Conservation (phyloP, 2,113 vertebrate species). For the Malaclemys terrapin region DNA sequence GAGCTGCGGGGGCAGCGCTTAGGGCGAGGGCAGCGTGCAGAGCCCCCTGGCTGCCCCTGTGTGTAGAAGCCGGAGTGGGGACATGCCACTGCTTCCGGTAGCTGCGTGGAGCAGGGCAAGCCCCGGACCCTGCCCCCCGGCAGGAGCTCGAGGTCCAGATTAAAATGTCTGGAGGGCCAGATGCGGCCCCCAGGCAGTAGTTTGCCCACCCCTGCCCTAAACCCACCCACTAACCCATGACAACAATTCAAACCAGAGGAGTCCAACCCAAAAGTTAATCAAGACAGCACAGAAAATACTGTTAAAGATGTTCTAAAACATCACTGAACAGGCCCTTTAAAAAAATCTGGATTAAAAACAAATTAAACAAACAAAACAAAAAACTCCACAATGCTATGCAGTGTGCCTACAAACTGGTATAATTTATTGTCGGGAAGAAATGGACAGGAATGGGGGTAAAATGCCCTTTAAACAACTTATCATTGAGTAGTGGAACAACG, state of each 20-base stretch:
- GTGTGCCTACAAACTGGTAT: rapidly evolving
- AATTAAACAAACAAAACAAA: background rate
- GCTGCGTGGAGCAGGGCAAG: no score
- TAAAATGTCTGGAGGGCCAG: no score
- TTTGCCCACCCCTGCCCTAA: background rate
- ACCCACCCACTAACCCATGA: background rate
- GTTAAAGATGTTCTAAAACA: background rate
- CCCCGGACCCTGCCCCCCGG: no score
- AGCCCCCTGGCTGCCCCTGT: no score
- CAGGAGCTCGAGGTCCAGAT: no score
- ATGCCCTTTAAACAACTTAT: rapidly evolving
- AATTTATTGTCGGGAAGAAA: background rate
- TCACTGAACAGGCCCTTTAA: background rate
- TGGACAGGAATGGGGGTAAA: background rate
- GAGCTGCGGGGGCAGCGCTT: no score
- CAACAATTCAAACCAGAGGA: background rate
- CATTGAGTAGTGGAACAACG: rapidly evolving
- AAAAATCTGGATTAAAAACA: background rate
- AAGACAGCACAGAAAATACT: background rate
- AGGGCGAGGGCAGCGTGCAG: no score
- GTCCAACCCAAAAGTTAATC: background rate
- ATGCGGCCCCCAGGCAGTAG: no score
- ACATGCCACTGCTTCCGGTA: no score
- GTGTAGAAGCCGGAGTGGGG: no score
- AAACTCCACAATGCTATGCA: background rate